Conservation (phyloP, 1,140 invertebrate species). For the Musca vetustissima region DNA sequence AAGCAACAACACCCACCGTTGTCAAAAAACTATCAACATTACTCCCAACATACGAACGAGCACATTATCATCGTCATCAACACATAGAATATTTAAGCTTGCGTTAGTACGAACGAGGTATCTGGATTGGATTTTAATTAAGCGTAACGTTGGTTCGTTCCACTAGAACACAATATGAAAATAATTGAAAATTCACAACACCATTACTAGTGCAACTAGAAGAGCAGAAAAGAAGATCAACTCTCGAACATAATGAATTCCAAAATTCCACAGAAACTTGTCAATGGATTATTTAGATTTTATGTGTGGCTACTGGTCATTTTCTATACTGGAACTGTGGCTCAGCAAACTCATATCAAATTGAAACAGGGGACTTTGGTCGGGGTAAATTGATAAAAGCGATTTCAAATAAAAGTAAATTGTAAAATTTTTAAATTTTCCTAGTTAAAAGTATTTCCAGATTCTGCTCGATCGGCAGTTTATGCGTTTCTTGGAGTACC, state of each 20-base stretch:
- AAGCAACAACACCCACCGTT: not conserved
- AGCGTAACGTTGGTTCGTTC: not conserved
- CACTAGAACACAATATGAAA: constrained; percentile 7
- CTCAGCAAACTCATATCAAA: constrained; percentile 46
- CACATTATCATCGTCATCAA: no score
- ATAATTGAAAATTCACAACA: not conserved
- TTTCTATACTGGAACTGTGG: not conserved
- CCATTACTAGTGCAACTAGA: no score
- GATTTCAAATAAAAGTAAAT: not conserved
- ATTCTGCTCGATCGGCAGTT: constrained; percentile 56
- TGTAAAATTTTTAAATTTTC: not conserved
- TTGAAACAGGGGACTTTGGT: constrained; percentile 47
- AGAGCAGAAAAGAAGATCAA: not conserved
- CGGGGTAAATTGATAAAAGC: constrained; percentile 34
- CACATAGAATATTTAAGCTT: no score
- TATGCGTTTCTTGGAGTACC: constrained; percentile 69
- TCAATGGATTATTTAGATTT: no score
- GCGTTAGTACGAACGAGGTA: no score
- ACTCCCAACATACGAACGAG: no score
- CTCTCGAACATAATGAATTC: not conserved
- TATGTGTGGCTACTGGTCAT: no score
- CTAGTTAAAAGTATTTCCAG: constrained; percentile 57
- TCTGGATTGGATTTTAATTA: not conserved
- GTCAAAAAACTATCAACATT: not conserved
- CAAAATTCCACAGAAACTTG: not conserved